phyloP scores from a whole-genome alignment of 2,113 vertebrate genomes.

The Paratilapia polleni region DNA sequence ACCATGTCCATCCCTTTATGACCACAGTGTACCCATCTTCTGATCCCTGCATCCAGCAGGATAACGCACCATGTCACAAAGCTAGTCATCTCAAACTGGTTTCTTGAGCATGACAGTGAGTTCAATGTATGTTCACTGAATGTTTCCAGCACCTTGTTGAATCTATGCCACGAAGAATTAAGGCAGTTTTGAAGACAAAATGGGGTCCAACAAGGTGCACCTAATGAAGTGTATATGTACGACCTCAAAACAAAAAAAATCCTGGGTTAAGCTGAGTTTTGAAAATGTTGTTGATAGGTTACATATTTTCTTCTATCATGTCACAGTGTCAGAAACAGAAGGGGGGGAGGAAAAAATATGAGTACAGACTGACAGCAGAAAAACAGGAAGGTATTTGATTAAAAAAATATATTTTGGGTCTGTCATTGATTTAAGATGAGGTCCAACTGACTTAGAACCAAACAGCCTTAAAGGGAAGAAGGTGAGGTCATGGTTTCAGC shows the following conservation, averaged over 20 bases:
- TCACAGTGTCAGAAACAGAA: background rate
- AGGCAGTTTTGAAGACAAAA: background rate
- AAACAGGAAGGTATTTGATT: background rate
- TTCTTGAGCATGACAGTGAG: background rate
- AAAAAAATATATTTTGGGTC: background rate
- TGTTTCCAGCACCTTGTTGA: background rate
- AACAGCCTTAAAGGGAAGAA: slow-evolving; percentile 5
- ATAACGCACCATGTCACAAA: background rate
- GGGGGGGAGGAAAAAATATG: background rate
- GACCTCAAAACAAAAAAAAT: background rate
- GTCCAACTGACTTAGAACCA: background rate
- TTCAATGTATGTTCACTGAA: background rate
- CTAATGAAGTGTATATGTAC: background rate
- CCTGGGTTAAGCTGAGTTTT: background rate
- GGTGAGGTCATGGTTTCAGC: background rate
- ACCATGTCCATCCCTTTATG: background rate
- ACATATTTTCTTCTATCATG: background rate
- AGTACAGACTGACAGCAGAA: background rate
- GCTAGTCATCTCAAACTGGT: background rate
- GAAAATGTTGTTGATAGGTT: background rate
- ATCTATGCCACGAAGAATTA: too few relatives aligned
- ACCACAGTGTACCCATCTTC: background rate
- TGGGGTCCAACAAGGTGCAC: background rate
- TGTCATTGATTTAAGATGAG: background rate
- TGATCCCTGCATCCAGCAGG: background rate